These are phyloP conservation scores for Rhyacichthys aspro DNA, from an alignment of 2,797 vertebrate species.

Conservation along the genomic window DNA sequence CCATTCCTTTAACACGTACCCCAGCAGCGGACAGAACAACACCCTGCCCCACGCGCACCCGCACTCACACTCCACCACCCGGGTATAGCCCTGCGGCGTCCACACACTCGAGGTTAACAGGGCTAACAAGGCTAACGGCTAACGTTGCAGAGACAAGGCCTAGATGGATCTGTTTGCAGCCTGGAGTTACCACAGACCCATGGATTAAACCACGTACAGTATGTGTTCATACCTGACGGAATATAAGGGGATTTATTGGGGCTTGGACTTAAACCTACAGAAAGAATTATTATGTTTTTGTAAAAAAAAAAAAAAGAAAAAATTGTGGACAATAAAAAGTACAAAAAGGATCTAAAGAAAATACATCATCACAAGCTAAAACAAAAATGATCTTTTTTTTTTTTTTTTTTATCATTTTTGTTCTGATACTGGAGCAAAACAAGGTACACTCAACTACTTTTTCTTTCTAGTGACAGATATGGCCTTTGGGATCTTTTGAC, in stretches of 20 bases:
- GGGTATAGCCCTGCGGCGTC: conserved; percentile 90
- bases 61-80: conserved; percentile 98
- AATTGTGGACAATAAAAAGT: conserved; percentile 55
- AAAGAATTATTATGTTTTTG: conserved; percentile 64
- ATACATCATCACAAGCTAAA: conserved; percentile 65
- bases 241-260: conserved; percentile 56
- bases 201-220: conserved; percentile 62
- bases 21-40: conserved; percentile 95
- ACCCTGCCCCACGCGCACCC: conserved; percentile 94
- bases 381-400: conserved; percentile 56
- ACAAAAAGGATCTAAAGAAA: conserved; percentile 59
- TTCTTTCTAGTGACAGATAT: conserved; percentile 71
- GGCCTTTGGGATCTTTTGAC: conserved; percentile 74
- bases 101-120: conserved; percentile 11
- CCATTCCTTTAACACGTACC: conserved; percentile 96
- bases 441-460: conserved; percentile 63
- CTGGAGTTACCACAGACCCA: conserved; percentile 53
- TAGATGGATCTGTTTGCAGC: conserved; percentile 52
- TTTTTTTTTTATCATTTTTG: conserved; percentile 69
- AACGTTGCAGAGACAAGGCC: conserved; percentile 51
- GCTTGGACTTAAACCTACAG: conserved; percentile 38
- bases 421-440: conserved; percentile 73
- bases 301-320: too few species aligned
- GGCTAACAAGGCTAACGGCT: conserved; percentile 52
- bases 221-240: conserved; percentile 63